phyloP scores from a whole-genome alignment of 2,888 invertebrate genomes.

The Tenthredo livida region DNA sequence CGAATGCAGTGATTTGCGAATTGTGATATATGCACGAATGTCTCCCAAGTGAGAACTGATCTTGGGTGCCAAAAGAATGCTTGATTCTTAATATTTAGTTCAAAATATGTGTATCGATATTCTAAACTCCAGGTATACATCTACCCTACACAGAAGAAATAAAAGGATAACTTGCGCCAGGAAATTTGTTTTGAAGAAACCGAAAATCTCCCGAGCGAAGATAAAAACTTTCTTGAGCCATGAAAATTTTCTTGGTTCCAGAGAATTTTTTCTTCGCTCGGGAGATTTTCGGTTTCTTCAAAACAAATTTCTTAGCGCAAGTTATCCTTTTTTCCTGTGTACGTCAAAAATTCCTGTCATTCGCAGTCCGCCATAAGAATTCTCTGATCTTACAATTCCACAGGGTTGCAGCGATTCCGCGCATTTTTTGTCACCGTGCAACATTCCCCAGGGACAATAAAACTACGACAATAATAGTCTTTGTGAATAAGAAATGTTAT shows the following conservation, averaged over 20 bases:
- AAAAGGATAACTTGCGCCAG: no score
- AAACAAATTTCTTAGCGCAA: no score
- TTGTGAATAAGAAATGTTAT: not conserved
- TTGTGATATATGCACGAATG: not conserved
- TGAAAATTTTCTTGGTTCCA: no score
- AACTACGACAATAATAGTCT: constrained; percentile 17
- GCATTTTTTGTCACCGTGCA: not conserved
- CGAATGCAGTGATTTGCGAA: not conserved
- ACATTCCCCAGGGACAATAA: constrained; percentile 2
- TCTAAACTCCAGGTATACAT: not conserved
- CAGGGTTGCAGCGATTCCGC: not conserved
- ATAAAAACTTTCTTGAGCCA: no score
- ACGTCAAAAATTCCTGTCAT: not conserved
- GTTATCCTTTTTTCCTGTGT: no score
- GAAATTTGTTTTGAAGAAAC: no score
- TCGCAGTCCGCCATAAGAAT: not conserved
- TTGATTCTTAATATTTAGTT: not conserved
- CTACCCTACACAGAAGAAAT: no score
- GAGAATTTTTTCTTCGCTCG: no score
- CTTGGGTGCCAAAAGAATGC: not conserved
- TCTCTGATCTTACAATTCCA: not conserved
- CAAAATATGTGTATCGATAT: not conserved
- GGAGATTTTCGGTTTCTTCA: no score
- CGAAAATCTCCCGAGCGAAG: no score
- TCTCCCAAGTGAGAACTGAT: not conserved